Percentiles rank a stretch among this genome's conserved stretches.
phyloP scores from a whole-genome alignment of 2,113 vertebrate genomes.

The Cyanistes caeruleus region DNA sequence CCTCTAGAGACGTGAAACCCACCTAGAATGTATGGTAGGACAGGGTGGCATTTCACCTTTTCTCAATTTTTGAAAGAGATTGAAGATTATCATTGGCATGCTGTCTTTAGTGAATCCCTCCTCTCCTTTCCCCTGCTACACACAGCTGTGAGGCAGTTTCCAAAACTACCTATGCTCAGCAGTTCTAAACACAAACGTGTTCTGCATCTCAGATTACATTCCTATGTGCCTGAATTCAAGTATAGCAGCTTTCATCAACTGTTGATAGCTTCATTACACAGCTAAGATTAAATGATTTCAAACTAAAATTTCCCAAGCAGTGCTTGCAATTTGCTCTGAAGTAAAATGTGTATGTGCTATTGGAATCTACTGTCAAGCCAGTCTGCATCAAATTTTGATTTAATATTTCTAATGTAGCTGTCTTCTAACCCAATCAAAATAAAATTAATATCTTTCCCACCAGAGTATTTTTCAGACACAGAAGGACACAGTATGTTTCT shows the following conservation, averaged over 20 bases:
- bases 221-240: background rate
- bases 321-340: background rate
- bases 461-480: background rate
- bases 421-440: background rate
- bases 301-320: background rate
- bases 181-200: background rate
- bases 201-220: background rate
- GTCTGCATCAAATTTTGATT: background rate
- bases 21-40: background rate
- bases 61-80: background rate
- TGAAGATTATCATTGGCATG: background rate
- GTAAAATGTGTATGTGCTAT: background rate
- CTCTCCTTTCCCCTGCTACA: background rate
- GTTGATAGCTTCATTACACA: background rate
- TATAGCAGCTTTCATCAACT: background rate
- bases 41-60: background rate
- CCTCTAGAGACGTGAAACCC: background rate
- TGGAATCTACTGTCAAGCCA: background rate
- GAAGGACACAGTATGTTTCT: background rate
- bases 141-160: background rate
- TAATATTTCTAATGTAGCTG: background rate
- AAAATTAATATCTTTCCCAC: background rate
- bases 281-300: background rate
- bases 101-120: background rate
- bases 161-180: background rate